Base-by-base conservation (phyloP, 2,888 invertebrate species). In the Willowsia nigromaculata region DNA sequence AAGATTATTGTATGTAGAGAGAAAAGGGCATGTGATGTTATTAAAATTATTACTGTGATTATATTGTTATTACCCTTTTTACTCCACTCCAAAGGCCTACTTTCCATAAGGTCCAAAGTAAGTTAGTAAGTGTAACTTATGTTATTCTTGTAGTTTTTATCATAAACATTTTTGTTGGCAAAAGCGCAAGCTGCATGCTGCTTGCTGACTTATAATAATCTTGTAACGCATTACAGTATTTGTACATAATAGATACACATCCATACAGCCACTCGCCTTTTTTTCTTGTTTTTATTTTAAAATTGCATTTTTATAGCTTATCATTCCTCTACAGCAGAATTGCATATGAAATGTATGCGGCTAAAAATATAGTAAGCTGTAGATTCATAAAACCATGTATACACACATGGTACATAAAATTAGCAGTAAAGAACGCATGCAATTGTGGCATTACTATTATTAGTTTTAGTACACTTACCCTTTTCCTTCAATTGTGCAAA, bases 11-110 rank as follows among this genome's bases (percentile, higher is more conserved):
- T 18, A 53, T 53, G 25, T 43, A 33, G 27, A 82, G 25, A 37
- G 25, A 40, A 40, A 50, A 33, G 65, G 22, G 71, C 30, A 71
- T 71, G 18, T 43, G 71, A 71, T 71, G 71, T 43, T 71, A 71
- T 43, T 71, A 71, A 71, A 71, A 71, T 83, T 83, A 83, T 83
- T 71, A 71, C 71, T 25, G 71, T 71, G 71, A 71, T 71, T 71
- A 71, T 71, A 83, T 83, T 83, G 53, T 83, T 83, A 62, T 82
- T 82, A 47, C 40, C 62, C 53, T 37, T 68, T 68, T 68, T 37
- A 68, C 68, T 68, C 68, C 37, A 43, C 47, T 47, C 68, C 65
- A 37, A 50, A 83, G 83, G 27, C 83, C 83, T 83, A 83, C 83
- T 83, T 83, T 83, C 68, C 83, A 68, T 74, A 74, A 27, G 27